Evolutionary conservation across 1,140 invertebrate genomes (phyloP).

Genomic region (Rhopalosiphum maidis): DNA sequence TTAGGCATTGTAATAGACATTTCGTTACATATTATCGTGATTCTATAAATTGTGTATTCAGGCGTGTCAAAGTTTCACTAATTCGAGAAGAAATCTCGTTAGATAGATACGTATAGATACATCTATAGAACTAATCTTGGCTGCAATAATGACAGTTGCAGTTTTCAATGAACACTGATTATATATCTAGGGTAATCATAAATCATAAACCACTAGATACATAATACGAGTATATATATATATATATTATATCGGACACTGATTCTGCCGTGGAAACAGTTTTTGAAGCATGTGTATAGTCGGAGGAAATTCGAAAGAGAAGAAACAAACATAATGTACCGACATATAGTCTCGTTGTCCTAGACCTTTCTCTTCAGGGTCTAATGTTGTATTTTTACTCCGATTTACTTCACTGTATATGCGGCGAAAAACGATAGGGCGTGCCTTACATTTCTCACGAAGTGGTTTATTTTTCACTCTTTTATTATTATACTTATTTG

Average conservation of each 20-base stretch:
- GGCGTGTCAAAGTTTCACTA: background rate
- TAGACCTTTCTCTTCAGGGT: conserved; percentile 42
- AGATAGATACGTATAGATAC: background rate
- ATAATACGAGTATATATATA: background rate
- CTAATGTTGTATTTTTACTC: conserved; percentile 25
- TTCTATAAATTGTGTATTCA: background rate
- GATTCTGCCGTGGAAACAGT: background rate
- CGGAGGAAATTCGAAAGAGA: conserved; percentile 8
- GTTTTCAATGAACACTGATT: conserved; percentile 2
- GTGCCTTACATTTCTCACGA: conserved; percentile 46
- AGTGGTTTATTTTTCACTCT: conserved; percentile 43
- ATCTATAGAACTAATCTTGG: background rate
- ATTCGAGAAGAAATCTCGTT: conserved; percentile 11
- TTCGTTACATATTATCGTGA: background rate
- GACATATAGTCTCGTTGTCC: background rate
- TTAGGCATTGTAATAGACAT: background rate
- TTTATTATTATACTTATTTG: conserved; percentile 35
- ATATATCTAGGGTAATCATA: conserved; percentile 2
- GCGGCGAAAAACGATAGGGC: conserved; percentile 33
- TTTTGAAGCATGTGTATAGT: background rate
- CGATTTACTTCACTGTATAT: background rate
- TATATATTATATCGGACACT: conserved; percentile 1
- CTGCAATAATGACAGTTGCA: background rate
- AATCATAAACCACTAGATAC: conserved; percentile 1
- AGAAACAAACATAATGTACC: conserved; percentile 1